Evolutionary conservation across 2,113 vertebrate genomes (phyloP).

Genomic region (Orientallactaga bullata): DNA sequence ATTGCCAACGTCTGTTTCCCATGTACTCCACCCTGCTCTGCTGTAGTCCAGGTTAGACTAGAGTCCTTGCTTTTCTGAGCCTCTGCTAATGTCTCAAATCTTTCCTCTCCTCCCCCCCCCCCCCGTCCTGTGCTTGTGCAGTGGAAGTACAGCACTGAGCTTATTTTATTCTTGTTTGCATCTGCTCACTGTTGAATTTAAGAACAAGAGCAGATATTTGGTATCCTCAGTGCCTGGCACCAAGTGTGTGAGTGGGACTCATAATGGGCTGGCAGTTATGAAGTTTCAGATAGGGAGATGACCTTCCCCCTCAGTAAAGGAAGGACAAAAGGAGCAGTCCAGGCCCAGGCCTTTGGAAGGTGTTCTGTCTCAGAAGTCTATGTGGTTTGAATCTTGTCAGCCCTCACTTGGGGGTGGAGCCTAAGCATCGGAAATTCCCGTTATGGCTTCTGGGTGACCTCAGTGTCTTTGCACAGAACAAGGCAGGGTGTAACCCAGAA

Average conservation of each 20-base stretch:
- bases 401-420: slow-evolving; percentile 2
- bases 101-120: too few species aligned
- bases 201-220: background rate
- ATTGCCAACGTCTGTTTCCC: background rate
- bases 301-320: rapidly evolving
- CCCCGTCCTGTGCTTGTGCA: background rate
- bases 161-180: background rate
- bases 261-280: background rate
- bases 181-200: too few species aligned
- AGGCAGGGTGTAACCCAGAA: too few species aligned
- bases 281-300: rapidly evolving
- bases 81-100: background rate
- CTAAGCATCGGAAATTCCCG: slow-evolving; percentile 48
- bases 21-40: background rate
- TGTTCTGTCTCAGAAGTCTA: background rate
- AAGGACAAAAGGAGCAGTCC: background rate
- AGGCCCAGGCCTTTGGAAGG: background rate
- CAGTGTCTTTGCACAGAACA: slow-evolving; percentile 61
- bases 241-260: background rate
- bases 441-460: slow-evolving; percentile 73
- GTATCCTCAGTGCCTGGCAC: background rate
- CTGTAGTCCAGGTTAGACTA: too few species aligned
- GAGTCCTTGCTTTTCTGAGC: background rate
- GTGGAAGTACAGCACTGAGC: background rate
- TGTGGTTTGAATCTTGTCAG: background rate